phyloP scores from a whole-genome alignment of 2,113 vertebrate genomes.

The Lontra canadensis region DNA sequence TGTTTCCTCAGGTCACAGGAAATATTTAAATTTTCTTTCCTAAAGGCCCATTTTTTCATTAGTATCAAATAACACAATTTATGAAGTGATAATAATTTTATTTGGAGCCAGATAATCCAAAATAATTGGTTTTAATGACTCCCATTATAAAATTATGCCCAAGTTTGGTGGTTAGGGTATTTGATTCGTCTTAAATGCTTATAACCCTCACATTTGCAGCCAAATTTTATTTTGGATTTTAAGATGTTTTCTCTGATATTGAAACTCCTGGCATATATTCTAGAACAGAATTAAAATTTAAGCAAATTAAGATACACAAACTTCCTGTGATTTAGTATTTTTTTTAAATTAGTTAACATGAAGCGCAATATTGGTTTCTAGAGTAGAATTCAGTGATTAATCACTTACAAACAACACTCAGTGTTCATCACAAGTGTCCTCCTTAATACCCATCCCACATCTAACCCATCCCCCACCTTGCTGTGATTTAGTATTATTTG shows the following conservation, averaged over 20 bases:
- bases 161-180: background rate
- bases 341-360: too few relatives aligned
- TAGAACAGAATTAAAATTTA: constrained; percentile 26
- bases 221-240: constrained; percentile 32
- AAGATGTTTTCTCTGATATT: constrained; percentile 21
- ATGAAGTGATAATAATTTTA: constrained; percentile 20
- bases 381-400: too few relatives aligned
- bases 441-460: too few relatives aligned
- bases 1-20: background rate
- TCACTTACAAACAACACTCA: too few relatives aligned
- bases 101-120: background rate
- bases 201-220: constrained; percentile 9
- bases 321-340: background rate
- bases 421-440: too few relatives aligned
- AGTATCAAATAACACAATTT: background rate
- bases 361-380: too few relatives aligned
- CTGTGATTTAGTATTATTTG: background rate
- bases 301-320: background rate
- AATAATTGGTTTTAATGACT: constrained; percentile 6
- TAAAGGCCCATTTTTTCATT: background rate
- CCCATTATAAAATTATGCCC: background rate
- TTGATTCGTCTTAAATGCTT: background rate
- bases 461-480: too few relatives aligned
- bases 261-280: background rate
- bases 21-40: background rate